Percentiles rank a stretch among this genome's conserved stretches.
Conservation (phyloP, 2,888 invertebrate species). For the Caenorhabditis auriculariae region DNA sequence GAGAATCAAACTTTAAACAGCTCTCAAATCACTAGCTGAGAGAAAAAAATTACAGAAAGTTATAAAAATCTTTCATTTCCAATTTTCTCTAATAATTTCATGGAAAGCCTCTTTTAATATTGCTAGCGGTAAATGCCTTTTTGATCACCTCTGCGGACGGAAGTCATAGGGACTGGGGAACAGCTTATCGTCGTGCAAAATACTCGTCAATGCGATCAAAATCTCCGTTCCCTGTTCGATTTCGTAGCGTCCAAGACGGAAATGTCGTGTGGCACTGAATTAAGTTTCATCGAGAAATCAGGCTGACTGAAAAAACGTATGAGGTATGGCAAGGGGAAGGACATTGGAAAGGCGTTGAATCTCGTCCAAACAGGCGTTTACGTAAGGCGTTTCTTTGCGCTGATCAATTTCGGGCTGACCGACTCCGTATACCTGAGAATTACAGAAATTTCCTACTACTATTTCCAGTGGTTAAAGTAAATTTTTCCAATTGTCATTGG, state of each 20-base stretch:
- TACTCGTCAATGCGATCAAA: slow-evolving; percentile 46
- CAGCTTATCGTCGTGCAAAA: slow-evolving; percentile 33
- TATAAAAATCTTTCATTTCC: too few species aligned
- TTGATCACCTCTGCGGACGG: slow-evolving; percentile 41
- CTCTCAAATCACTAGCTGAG: too few species aligned
- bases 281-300: too few species aligned
- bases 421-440: slow-evolving; percentile 22
- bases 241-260: slow-evolving; percentile 17
- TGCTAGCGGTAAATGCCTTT: not conserved
- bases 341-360: slow-evolving; percentile 57
- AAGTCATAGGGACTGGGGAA: slow-evolving; percentile 47
- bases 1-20: not conserved
- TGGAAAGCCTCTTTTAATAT: too few species aligned
- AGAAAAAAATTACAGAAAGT: too few species aligned
- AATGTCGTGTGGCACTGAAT: too few species aligned
- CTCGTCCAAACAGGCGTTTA: slow-evolving; percentile 55
- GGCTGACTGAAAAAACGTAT: slow-evolving; percentile 27
- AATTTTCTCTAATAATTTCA: too few species aligned
- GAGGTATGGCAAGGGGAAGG: slow-evolving; percentile 61
- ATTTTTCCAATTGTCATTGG: too few species aligned
- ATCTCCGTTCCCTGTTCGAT: slow-evolving; percentile 44
- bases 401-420: slow-evolving; percentile 17
- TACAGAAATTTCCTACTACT: too few species aligned
- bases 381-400: slow-evolving; percentile 34
- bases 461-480: too few species aligned